These are phyloP conservation scores for Aldrovandia affinis DNA, from an alignment of 2,797 vertebrate species.

Conservation along the genomic window DNA sequence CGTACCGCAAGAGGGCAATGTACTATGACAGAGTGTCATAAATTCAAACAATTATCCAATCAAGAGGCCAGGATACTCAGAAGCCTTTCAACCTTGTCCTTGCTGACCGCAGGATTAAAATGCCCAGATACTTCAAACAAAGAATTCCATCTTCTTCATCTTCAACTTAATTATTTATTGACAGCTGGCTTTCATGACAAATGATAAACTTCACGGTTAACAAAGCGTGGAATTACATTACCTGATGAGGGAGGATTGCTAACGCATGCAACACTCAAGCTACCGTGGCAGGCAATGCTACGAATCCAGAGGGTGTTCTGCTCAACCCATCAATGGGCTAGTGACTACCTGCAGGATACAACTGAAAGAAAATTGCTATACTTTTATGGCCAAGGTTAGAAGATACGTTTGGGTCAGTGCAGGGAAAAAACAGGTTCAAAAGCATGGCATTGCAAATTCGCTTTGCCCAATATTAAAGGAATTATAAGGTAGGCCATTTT, in stretches of 20 bases:
- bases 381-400: slow-evolving; percentile 3
- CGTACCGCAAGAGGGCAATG: slow-evolving; percentile 4
- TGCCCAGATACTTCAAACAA: slow-evolving; percentile 60
- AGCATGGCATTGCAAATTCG: background rate
- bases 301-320: background rate
- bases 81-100: background rate
- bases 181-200: slow-evolving; percentile 81
- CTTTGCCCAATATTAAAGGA: background rate
- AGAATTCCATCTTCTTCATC: slow-evolving; percentile 75
- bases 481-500: background rate
- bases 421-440: background rate
- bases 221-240: slow-evolving; percentile 84
- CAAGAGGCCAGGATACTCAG: slow-evolving; percentile 2
- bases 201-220: slow-evolving; percentile 83
- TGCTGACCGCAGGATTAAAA: slow-evolving; percentile 49
- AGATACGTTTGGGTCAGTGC: background rate
- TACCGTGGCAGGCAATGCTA: slow-evolving; percentile 41
- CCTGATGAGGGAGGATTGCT: slow-evolving; percentile 79
- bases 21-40: background rate
- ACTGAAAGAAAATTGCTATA: background rate
- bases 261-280: slow-evolving; percentile 78
- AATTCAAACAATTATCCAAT: slow-evolving; percentile 8
- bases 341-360: background rate
- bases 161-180: slow-evolving; percentile 81
- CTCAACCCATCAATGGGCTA: slow-evolving; percentile 5